Evolutionary conservation across 1,140 invertebrate genomes (phyloP).

Genomic region (Cotesia typhae): DNA sequence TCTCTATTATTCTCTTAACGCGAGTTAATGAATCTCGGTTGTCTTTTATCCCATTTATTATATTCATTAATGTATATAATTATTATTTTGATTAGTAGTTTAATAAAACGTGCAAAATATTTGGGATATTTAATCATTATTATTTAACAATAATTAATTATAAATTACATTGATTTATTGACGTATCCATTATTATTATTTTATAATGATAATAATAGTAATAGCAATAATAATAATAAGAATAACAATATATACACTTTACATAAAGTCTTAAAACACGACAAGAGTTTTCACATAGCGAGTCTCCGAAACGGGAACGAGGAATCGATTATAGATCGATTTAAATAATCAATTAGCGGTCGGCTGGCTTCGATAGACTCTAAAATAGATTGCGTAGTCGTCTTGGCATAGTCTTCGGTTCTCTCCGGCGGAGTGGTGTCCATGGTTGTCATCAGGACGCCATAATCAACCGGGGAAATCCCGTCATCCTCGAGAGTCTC

Average conservation of each 20-base stretch:
- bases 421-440: constrained; percentile 49
- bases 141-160: not conserved
- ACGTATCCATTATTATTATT: no score
- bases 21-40: no score
- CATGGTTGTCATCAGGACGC: constrained; percentile 44
- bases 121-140: not conserved
- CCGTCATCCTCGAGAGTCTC: constrained; percentile 29
- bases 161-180: not conserved
- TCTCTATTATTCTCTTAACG: constrained; percentile 4
- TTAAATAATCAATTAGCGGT: constrained; percentile 39
- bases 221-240: not conserved
- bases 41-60: no score
- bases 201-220: no score
- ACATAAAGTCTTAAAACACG: constrained; percentile 19
- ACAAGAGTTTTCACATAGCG: constrained; percentile 43
- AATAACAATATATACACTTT: constrained; percentile 24
- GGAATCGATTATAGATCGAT: constrained; percentile 3
- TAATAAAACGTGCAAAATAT: constrained; percentile 7
- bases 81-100: not conserved
- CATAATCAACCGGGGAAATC: constrained; percentile 28
- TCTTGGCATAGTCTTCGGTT: constrained; percentile 49
- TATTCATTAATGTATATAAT: no score
- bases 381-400: constrained; percentile 48
- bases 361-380: constrained; percentile 39
- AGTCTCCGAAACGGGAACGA: constrained; percentile 38